Evolutionary conservation across 2,113 vertebrate genomes (phyloP), one percentile per base, ranked within the genome.

Genomic region (Dermatemys mawii): DNA sequence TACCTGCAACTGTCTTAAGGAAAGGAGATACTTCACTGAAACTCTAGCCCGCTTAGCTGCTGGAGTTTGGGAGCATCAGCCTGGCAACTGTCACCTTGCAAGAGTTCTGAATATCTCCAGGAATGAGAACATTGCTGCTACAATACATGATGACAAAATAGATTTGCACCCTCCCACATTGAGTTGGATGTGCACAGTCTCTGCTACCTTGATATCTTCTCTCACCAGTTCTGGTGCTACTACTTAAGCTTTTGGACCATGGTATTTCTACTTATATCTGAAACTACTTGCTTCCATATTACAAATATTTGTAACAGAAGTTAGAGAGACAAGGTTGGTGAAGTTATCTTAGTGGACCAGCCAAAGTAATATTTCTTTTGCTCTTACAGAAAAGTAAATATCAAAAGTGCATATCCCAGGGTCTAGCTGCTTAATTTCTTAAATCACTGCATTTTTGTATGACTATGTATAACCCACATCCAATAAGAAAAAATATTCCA

Each of bases 391-490:
- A n/a, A n/a, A n/a, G n/a, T n/a, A n/a, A n/a, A n/a, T n/a, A n/a
- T n/a, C n/a, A 84, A 51, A 22, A 84, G 54, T 83, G 32, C 49
- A 67, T 75, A n/a, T 90, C 38, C 6, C n/a, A 75, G 79, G 44
- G 82, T 84, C 78, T 93, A 67, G 38, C n/a, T 22, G n/a, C 84
- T 92, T 8, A 35, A 12, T 94, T 95, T 90, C 78, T 86, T 57
- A 86, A 86, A 57, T n/a, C n/a, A n/a, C n/a, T n/a, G n/a, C n/a
- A n/a, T n/a, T n/a, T n/a, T n/a, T n/a, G n/a, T n/a, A n/a, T n/a
- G n/a, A n/a, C n/a, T n/a, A n/a, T n/a, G n/a, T n/a, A n/a, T n/a
- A n/a, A n/a, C n/a, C n/a, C n/a, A n/a, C n/a, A n/a, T n/a, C n/a
- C n/a, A n/a, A n/a, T n/a, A n/a, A n/a, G n/a, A n/a, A n/a, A 26